These are phyloP conservation scores for Pardosa pseudoannulata DNA, from an alignment of 2,888 invertebrate genomes.

Conservation along the genomic window DNA sequence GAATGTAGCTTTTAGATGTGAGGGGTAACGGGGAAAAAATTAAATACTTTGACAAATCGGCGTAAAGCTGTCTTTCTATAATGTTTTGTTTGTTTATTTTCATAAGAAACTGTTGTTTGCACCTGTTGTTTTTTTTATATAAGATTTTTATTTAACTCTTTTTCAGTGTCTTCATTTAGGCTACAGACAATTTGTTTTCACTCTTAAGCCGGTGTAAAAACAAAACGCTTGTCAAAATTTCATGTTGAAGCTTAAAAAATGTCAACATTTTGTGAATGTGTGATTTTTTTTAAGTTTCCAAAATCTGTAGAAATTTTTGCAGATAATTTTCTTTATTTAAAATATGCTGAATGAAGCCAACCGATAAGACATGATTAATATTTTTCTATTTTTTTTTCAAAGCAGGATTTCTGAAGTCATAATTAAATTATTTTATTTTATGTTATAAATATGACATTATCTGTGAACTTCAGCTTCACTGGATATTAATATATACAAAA, in stretches of 20 bases:
- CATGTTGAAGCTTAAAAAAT: not conserved
- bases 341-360: too few relatives aligned
- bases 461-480: too few relatives aligned
- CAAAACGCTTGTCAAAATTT: not conserved
- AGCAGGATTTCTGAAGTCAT: too few relatives aligned
- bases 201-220: not conserved
- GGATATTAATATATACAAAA: too few relatives aligned
- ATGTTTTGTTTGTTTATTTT: conserved; percentile 33
- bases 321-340: too few relatives aligned
- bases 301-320: too few relatives aligned
- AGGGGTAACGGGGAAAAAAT: conserved; percentile 18
- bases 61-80: conserved; percentile 31
- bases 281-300: too few relatives aligned
- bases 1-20: conserved; percentile 28
- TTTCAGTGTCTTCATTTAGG: not conserved
- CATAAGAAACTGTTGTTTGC: conserved; percentile 28
- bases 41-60: conserved; percentile 50
- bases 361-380: too few relatives aligned
- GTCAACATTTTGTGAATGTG: not conserved
- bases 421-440: too few relatives aligned
- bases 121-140: conserved; percentile 26
- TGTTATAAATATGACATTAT: too few relatives aligned
- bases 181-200: not conserved
- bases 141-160: not conserved
- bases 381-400: too few relatives aligned